Evolutionary conservation across 92 coral and sea anemone genomes (phyloP).

Genomic region (Epizoanthus ramosus): DNA sequence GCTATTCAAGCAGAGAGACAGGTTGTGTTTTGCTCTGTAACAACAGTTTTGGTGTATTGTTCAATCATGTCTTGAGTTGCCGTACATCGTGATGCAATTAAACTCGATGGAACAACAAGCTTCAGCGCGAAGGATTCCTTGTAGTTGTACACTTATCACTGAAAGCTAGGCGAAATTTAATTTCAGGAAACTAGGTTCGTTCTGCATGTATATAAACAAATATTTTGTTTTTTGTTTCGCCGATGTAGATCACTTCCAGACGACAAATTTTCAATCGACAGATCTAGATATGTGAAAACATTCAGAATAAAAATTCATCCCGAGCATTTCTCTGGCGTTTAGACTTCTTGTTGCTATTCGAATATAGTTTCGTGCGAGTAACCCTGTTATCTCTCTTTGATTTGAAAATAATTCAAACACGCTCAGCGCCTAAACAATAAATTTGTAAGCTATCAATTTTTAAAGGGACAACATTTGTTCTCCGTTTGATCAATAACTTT

Average conservation of each 20-base stretch:
- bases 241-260: no score
- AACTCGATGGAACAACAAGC: neutral
- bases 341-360: neutral
- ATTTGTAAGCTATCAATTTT: neutral
- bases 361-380: neutral
- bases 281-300: no score
- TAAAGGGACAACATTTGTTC: neutral
- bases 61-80: neutral
- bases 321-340: neutral
- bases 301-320: no score
- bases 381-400: neutral
- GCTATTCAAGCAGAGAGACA: neutral
- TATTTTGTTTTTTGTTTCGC: no score
- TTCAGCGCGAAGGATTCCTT: no score
- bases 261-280: no score
- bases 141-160: no score
- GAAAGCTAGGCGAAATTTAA: no score
- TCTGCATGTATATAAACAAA: no score
- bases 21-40: slow-evolving; percentile 15
- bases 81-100: neutral
- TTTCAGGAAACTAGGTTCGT: no score
- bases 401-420: neutral
- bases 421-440: neutral
- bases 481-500: neutral
- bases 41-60: slow-evolving; percentile 13